Evolutionary conservation across 2,888 invertebrate genomes (phyloP).

Genomic region (Margaritifera margaritifera): DNA sequence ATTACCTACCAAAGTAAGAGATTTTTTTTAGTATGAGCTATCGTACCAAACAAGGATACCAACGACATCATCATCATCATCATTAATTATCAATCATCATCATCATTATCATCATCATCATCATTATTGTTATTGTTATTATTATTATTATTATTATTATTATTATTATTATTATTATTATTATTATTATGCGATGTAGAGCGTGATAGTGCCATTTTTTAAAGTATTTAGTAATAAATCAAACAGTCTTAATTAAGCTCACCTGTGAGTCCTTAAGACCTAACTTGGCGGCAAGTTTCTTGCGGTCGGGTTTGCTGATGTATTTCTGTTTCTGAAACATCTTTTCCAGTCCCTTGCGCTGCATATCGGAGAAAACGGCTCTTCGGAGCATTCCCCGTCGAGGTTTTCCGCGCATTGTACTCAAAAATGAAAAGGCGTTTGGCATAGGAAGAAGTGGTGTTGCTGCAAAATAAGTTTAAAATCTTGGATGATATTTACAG

Average conservation of each 20-base stretch:
- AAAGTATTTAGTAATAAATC: not conserved
- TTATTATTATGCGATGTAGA: too few species aligned
- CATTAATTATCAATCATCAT: too few species aligned
- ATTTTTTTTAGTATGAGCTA: too few species aligned
- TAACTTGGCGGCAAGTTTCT: conserved; percentile 95
- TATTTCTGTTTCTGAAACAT: conserved; percentile 98
- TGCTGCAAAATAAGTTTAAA: conserved; percentile 34
- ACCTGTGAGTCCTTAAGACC: conserved; percentile 99
- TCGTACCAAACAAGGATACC: too few species aligned
- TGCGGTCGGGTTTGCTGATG: conserved; percentile 98
- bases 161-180: too few species aligned
- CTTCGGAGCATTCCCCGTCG: conserved; percentile 96
- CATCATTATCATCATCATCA: too few species aligned
- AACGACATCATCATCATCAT: too few species aligned
- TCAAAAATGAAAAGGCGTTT: conserved; percentile 68
- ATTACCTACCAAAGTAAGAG: too few species aligned
- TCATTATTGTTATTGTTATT: too few species aligned
- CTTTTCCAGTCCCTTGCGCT: conserved; percentile 95
- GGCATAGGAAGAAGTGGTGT: conserved; percentile 65
- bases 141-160: too few species aligned
- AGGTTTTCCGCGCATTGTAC: conserved; percentile 78
- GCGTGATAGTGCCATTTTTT: not conserved
- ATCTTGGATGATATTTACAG: too few species aligned
- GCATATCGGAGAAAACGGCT: conserved; percentile 97
- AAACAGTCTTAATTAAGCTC: conserved; percentile 57